Base-by-base conservation (phyloP, 2,888 invertebrate species). In the Hecatera dysodea region DNA sequence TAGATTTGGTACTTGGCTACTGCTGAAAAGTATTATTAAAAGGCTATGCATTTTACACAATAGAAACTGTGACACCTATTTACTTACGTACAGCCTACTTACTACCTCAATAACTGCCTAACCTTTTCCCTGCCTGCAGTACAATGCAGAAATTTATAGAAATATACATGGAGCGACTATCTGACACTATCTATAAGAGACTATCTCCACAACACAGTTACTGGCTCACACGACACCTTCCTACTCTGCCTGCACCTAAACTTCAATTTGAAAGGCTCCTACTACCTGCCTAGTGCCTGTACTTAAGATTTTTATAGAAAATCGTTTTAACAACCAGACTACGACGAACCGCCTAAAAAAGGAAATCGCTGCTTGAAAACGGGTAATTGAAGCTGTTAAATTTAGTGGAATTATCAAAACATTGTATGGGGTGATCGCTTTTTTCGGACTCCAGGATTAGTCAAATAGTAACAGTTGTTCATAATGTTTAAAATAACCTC, bases 21-120 rank as follows among this genome's bases (percentile, higher is more conserved):
- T 8, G 12, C 22, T 53, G 44, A 12, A 27, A 61, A 61, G 4
- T 46, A 46, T n/a, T 60, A n/a, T 22, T 71, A n/a, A 17, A 61
- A 61, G 11, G 12, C 1, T 36, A n/a, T 12, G 27, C 2, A 11
- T 6, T 36, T 36, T n/a, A 46, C n/a, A 46, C 0, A 1, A 44
- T 11, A 44, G 44, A 19, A 44, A 19, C 44, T 44, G 19, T 9
- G 2, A 15, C 11, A 36, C 36, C 36, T 36, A 36, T 9, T 36
- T 11, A 9, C 5, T 3, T 46, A 46, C 3, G 15, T 46, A 46
- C 8, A 46, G 46, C 46, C 8, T 9, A 1, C 7, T n/a, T 46
- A 17, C 42, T 42, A 17, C 17, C 42, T 42, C 12, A 39, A 12
- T 3, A 39, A 39, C 39, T 39, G 39, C 39, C 39, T 39, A 11